These are phyloP conservation scores for Calephelis nemesis DNA, from an alignment of 1,140 invertebrate genomes.

Conservation along the genomic window DNA sequence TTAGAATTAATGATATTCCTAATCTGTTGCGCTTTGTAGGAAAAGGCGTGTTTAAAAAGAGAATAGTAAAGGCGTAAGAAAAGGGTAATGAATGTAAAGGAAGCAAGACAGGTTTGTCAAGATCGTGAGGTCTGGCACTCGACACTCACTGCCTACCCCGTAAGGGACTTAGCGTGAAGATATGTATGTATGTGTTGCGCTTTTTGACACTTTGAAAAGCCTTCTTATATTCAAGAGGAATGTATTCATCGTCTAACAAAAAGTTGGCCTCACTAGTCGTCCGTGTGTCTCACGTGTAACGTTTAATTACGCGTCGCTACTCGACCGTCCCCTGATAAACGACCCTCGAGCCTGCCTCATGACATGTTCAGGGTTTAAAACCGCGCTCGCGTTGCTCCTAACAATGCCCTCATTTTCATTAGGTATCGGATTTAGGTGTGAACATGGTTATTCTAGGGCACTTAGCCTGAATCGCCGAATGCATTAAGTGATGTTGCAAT, in stretches of 20 bases:
- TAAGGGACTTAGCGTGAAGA: too few relatives aligned
- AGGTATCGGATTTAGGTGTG: conserved; percentile 35
- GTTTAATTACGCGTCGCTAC: conserved; percentile 67
- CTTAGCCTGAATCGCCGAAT: conserved; percentile 1
- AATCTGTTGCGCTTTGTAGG: too few relatives aligned
- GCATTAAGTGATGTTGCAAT: neutral
- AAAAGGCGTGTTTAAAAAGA: too few relatives aligned
- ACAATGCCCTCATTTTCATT: conserved; percentile 48
- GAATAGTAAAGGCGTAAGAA: too few relatives aligned
- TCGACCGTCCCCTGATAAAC: conserved; percentile 65
- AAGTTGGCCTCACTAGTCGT: neutral
- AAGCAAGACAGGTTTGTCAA: too few relatives aligned
- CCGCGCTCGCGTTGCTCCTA: conserved; percentile 30
- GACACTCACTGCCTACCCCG: too few relatives aligned
- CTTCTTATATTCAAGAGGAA: too few relatives aligned
- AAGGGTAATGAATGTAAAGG: too few relatives aligned
- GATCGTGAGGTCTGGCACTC: too few relatives aligned
- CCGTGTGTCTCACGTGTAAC: conserved; percentile 42
- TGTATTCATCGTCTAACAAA: neutral
- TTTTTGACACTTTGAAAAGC: too few relatives aligned
- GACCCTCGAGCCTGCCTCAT: conserved; percentile 53
- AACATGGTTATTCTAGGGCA: conserved; percentile 4
- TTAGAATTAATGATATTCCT: too few relatives aligned
- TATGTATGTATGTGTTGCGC: too few relatives aligned
- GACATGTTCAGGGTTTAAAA: conserved; percentile 64